phyloP scores from a whole-genome alignment of 2,113 vertebrate species.

The Arvicanthis niloticus region DNA sequence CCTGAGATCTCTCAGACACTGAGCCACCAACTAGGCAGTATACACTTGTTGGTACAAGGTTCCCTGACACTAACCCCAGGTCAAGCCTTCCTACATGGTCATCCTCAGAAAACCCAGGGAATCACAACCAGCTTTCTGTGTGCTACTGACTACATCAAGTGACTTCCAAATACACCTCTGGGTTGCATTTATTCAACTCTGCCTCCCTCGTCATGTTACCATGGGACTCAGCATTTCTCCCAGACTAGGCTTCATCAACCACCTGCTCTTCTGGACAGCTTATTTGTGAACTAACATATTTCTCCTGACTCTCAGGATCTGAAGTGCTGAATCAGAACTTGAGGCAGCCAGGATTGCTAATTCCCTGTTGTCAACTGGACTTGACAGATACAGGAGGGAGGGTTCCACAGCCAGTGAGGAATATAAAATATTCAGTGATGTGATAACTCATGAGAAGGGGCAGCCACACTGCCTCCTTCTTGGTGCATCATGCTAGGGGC shows the following conservation, averaged over 20 bases:
- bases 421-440: neutral
- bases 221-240: neutral
- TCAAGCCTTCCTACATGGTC: constrained; percentile 32
- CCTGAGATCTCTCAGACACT: too few species aligned
- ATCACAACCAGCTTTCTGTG: neutral
- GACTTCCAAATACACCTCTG: neutral
- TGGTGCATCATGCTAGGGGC: neutral
- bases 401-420: constrained; percentile 24
- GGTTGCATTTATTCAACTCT: neutral
- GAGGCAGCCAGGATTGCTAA: neutral
- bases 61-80: constrained; percentile 57
- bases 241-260: constrained; percentile 8
- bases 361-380: neutral
- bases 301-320: neutral
- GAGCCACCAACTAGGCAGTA: too few species aligned
- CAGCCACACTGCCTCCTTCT: neutral
- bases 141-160: neutral
- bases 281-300: neutral
- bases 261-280: constrained; percentile 37
- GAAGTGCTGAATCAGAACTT: neutral
- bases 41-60: too few species aligned
- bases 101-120: neutral
- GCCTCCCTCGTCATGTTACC: neutral
- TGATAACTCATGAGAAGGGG: neutral
- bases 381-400: constrained; percentile 38